Evolutionary conservation across 2,888 invertebrate species (phyloP).

Genomic region (Anoplius nigerrimus): DNA sequence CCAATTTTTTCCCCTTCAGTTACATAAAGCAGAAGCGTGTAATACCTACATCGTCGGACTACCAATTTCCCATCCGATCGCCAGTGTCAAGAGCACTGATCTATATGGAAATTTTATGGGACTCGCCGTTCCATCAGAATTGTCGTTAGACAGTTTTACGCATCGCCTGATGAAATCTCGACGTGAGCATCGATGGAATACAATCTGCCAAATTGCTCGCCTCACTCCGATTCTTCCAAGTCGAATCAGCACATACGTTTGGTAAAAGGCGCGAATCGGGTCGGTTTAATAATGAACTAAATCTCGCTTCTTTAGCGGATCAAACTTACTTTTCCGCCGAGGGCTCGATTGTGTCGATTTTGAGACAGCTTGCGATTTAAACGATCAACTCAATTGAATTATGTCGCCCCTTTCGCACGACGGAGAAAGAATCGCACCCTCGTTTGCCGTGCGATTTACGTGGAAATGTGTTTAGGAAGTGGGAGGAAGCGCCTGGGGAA

Average conservation of each 20-base stretch:
- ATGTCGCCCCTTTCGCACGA: background rate
- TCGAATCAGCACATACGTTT: too few species aligned
- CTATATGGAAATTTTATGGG: too few species aligned
- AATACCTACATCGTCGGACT: too few species aligned
- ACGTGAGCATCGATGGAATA: background rate
- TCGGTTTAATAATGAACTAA: background rate
- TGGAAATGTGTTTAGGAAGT: slow-evolving; percentile 1
- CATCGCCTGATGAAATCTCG: too few species aligned
- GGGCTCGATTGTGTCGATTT: background rate
- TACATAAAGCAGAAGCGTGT: too few species aligned
- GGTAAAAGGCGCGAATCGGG: background rate
- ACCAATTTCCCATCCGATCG: too few species aligned
- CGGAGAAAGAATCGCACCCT: background rate
- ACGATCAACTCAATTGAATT: background rate
- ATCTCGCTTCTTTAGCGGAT: background rate
- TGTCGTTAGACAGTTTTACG: too few species aligned
- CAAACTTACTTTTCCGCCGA: background rate
- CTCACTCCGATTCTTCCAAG: too few species aligned
- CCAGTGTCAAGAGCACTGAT: too few species aligned
- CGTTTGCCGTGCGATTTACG: background rate
- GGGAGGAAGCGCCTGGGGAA: background rate
- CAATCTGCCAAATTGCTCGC: too few species aligned
- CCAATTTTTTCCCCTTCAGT: too few species aligned
- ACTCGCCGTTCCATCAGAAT: too few species aligned
- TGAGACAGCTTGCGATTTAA: background rate